Base-by-base conservation (phyloP, 2,797 vertebrate species). In the Adelosebastes latens region DNA sequence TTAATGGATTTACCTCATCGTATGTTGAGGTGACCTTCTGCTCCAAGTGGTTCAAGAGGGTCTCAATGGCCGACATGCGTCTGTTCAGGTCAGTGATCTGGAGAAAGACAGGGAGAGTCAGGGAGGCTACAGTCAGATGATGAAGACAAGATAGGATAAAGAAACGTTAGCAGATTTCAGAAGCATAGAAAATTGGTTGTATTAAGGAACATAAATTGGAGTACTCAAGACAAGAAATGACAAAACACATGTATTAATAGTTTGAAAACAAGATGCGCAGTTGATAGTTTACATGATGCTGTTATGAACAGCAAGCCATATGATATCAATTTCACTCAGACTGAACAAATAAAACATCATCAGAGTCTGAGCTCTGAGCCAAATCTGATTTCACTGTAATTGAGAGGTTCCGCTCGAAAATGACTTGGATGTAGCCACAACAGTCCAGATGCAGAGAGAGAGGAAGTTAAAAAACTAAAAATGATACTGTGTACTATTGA, bases 11-110 rank as follows among this genome's bases (percentile, higher is more conserved):
- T 79, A 94, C 94, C 82, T 87, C 79, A 0, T 90, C 65, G 2
- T 60, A 77, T 8, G 86, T 79, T 2, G 88, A 71, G 67, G 93
- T 80, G 32, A 96, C 94, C 75, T 94, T 96, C 87, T 94, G 93
- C 88, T 97, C 96, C 82, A 97, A 84, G 69, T 85, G 93, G 86
- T 86, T 95, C 78, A 97, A 90, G 84, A 97, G 62, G 20, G n/a
- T 84, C 84, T 97, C 96, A 1, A 96, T 92, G 52, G 93, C 93
- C 0, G 94, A 96, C 93, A 96, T 93, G 11, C 91, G 94, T 74
- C 91, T 94, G 87, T 94, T 94, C 68, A 97, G 85, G 73, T 97
- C 96, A 66, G 79, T 89, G 81, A 97, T 96, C 97, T 97, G 85
- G 10, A 65, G 49, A 53, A 39, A 77, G 68, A 80, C 5, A 55